Evolutionary conservation across 2,797 vertebrate species (phyloP), one percentile per base, ranked within the genome.

Genomic region (Acrocephalus scirpaceus): DNA sequence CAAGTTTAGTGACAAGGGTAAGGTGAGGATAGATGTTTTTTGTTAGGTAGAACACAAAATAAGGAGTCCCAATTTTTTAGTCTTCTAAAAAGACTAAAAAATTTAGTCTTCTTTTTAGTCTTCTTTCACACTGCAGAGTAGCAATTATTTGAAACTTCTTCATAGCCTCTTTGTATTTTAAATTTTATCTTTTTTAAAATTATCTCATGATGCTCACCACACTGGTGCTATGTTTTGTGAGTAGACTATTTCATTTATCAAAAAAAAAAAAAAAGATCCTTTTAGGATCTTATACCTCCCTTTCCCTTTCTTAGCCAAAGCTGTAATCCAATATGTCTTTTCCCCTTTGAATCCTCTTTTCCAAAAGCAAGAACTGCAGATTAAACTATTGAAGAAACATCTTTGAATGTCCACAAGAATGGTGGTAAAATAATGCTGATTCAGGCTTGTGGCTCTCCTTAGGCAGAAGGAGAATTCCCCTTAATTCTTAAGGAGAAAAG

Each of bases 281-380:
- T 72, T 75, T 73, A 94, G 74, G 17, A 40, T 66, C 40, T 88
- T 94, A 86, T 60, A 65, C 2, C 4, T 88, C 18, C 36, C 66
- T 53, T 90, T 92, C 42, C 26, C 30, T 70, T 93, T 91, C 72
- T 78, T 54, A 91, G 6, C 13, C 56, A 94, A 92, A 95, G 45
- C 47, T 78, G 22, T 29, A 65, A 19, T 65, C 15, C 36, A 75
- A 5, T n/a, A 47, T 7, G 3, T 67, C 16, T 34, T 50, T 70
- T 72, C 17, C 11, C 4, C 7, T 56, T 32, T 5, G 7, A 48
- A 10, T 2, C 8, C 7, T 54, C 34, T 54, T 86, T 73, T 54
- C 42, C 20, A 77, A 88, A 88, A 70, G 23, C 32, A 92, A 51
- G 27, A 80, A 58, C 23, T 62, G 36, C 17, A 47, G 23, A 40